Conservation (phyloP, 1,140 invertebrate genomes). For the Tetramorium alpestre region DNA sequence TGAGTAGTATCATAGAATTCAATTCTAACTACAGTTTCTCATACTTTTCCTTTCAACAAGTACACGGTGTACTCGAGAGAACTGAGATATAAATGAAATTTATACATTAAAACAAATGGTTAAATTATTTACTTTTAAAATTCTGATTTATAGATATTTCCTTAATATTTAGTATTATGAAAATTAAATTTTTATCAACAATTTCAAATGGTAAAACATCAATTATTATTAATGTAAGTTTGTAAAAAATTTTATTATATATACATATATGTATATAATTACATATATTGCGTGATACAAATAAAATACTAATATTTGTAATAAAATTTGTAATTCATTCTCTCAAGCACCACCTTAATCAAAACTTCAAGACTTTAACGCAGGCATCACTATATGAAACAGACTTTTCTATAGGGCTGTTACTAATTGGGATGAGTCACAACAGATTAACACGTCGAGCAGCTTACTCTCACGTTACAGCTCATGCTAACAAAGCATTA, state of each 20-base stretch:
- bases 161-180: background rate
- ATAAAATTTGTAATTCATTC: background rate
- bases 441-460: slow-evolving; percentile 78
- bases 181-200: background rate
- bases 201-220: background rate
- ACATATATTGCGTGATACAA: background rate
- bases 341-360: slow-evolving; percentile 37
- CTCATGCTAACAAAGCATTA: slow-evolving; percentile 72
- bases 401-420: slow-evolving; percentile 64
- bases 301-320: background rate
- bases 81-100: background rate
- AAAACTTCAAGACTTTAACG: slow-evolving; percentile 64
- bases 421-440: slow-evolving; percentile 69
- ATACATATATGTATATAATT: no score
- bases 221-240: no score
- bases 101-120: background rate
- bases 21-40: slow-evolving; percentile 50
- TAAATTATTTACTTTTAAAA: background rate
- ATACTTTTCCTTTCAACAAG: slow-evolving; percentile 33
- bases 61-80: slow-evolving; percentile 47
- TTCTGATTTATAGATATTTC: background rate
- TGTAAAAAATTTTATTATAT: slow-evolving; percentile 8
- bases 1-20: slow-evolving; percentile 32
- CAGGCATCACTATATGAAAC: slow-evolving; percentile 68
- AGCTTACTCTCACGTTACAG: slow-evolving; percentile 77